Conservation (phyloP, 2,888 invertebrate species). For the Epirrhoe tristata region DNA sequence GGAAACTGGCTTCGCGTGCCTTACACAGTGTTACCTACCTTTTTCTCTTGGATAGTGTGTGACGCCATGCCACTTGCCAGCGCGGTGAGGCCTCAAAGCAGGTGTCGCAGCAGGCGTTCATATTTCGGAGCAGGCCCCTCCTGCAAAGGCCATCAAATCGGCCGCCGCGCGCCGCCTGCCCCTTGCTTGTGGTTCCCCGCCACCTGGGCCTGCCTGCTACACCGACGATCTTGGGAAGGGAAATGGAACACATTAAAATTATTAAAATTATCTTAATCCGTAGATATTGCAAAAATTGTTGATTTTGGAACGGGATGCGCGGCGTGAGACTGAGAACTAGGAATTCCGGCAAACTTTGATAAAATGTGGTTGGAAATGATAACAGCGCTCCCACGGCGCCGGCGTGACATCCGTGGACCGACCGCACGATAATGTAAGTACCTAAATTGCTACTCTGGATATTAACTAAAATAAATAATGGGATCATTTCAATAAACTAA, state of each 20-base stretch:
- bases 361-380: neutral
- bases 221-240: neutral
- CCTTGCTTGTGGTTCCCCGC: neutral
- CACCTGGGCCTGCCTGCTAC: neutral
- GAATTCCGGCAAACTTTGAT: neutral
- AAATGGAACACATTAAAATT: neutral
- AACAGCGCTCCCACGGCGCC: neutral
- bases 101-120: too few species aligned
- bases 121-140: too few species aligned
- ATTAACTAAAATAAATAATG: neutral
- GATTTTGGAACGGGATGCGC: neutral
- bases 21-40: too few species aligned
- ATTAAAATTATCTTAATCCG: neutral
- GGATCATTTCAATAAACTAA: neutral
- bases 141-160: too few species aligned
- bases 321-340: conserved; percentile 1
- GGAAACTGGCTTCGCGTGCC: too few species aligned
- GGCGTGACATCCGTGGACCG: neutral
- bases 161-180: too few species aligned
- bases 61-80: too few species aligned
- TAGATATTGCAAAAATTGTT: neutral
- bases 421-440: neutral
- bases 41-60: too few species aligned
- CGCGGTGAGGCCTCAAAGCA: too few species aligned
- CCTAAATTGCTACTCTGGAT: neutral